Percentiles rank a stretch among this genome's conserved stretches.
These are phyloP conservation scores for Laticauda colubrina DNA, from an alignment of 2,113 vertebrate genomes.

Conservation along the genomic window DNA sequence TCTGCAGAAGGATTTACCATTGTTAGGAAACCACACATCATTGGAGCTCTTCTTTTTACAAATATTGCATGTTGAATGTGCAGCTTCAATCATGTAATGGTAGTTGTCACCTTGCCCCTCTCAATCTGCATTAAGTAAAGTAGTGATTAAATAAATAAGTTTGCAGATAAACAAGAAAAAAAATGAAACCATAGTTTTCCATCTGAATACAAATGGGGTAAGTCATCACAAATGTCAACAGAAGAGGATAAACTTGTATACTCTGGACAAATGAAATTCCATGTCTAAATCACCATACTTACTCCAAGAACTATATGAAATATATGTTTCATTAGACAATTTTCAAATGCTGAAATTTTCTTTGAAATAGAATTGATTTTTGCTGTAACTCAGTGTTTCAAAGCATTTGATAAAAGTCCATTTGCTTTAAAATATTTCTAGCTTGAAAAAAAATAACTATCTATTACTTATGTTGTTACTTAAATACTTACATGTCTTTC, in stretches of 20 bases:
- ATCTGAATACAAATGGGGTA: background rate
- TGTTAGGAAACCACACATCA: background rate
- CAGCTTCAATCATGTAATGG: background rate
- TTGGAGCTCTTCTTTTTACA: background rate
- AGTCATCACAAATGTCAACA: background rate
- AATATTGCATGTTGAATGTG: background rate
- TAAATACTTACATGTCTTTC: background rate
- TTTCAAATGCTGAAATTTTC: background rate
- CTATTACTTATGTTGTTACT: background rate
- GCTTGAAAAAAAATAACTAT: background rate
- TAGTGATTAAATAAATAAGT: background rate
- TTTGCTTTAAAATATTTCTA: background rate
- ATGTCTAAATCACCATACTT: background rate
- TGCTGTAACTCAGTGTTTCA: background rate
- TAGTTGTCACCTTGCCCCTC: background rate
- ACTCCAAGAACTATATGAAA: background rate
- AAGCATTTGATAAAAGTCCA: background rate
- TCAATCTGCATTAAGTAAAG: background rate
- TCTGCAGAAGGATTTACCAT: background rate
- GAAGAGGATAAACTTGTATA: background rate
- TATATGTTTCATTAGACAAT: background rate
- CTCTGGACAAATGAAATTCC: background rate
- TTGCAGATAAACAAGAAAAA: background rate
- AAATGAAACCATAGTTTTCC: background rate
- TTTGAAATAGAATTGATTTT: background rate